A percentile compares a stretch with the other conserved stretches of the same genome.
phyloP scores from a whole-genome alignment of 2,113 vertebrate genomes.

The Notothenia rossii region DNA sequence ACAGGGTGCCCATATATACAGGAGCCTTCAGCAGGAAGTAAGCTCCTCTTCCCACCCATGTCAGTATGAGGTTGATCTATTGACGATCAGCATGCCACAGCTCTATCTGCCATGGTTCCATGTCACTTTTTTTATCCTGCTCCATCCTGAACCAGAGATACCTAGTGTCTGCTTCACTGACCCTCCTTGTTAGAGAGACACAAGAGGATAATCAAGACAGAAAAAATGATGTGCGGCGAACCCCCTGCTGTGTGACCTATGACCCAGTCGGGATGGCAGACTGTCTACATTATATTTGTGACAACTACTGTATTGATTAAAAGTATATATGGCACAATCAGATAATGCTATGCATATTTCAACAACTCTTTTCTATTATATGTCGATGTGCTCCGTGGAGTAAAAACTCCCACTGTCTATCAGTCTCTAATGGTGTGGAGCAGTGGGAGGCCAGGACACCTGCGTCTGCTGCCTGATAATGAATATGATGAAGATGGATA shows the following conservation, averaged over 20 bases:
- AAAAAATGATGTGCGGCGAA: slow-evolving; percentile 66
- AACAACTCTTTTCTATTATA: slow-evolving; percentile 20
- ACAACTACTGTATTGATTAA: slow-evolving; percentile 11
- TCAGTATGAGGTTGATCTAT: slow-evolving; percentile 44
- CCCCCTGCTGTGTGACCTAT: slow-evolving; percentile 63
- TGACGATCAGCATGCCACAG: slow-evolving; percentile 44
- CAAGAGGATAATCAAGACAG: slow-evolving; percentile 64
- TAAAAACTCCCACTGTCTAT: slow-evolving; percentile 60
- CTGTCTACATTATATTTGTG: slow-evolving; percentile 15
- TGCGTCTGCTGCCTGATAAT: slow-evolving; percentile 78
- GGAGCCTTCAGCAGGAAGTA: slow-evolving; percentile 11
- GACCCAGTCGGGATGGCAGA: slow-evolving; percentile 27
- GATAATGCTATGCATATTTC: background rate
- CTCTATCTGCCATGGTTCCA: slow-evolving; percentile 24
- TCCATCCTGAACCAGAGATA: slow-evolving; percentile 21
- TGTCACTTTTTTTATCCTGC: slow-evolving; percentile 53
- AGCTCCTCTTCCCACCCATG: slow-evolving; percentile 43
- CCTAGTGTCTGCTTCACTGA: slow-evolving; percentile 49
- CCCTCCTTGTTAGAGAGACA: slow-evolving; percentile 71
- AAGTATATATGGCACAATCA: background rate
- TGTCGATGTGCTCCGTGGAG: slow-evolving; percentile 42
- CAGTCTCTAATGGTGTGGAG: slow-evolving; percentile 75
- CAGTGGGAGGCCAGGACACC: slow-evolving; percentile 74
- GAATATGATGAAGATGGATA: slow-evolving; percentile 84
- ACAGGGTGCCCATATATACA: background rate